These are phyloP conservation scores for Acipenser transmontanus DNA, from an alignment of 2,797 vertebrate species.

Conservation along the genomic window DNA sequence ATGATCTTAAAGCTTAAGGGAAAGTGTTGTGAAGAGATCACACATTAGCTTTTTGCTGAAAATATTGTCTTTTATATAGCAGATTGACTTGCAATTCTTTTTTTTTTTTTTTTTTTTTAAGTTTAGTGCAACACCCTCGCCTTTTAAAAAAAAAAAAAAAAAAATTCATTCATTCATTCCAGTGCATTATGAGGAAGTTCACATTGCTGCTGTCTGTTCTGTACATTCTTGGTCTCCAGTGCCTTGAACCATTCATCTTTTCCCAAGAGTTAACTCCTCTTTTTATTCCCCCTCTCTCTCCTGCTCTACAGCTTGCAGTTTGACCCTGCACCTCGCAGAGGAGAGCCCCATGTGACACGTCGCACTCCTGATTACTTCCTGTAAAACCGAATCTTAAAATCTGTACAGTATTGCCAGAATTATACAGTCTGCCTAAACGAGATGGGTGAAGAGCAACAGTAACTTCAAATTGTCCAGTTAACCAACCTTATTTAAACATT, in stretches of 20 bases:
- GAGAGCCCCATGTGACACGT: conserved; percentile 91
- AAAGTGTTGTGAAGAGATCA: too few species aligned
- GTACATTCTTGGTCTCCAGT: too few species aligned
- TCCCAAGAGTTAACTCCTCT: not conserved
- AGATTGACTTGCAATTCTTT: not conserved
- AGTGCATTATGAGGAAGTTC: too few species aligned
- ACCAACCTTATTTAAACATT: conserved; percentile 19
- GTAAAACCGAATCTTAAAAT: conserved; percentile 64
- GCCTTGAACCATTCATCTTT: too few species aligned
- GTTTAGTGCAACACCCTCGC: too few species aligned
- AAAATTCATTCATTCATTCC: too few species aligned
- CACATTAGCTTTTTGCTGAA: not conserved
- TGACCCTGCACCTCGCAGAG: conserved; percentile 90
- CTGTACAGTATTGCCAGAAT: conserved; percentile 59
- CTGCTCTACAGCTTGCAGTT: conserved; percentile 80
- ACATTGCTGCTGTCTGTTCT: too few species aligned
- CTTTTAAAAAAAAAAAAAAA: too few species aligned
- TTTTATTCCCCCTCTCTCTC: too few species aligned
- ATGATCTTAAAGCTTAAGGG: too few species aligned
- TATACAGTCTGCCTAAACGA: conserved; percentile 41
- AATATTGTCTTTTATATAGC: not conserved
- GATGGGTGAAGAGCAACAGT: conserved; percentile 63
- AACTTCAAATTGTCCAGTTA: conserved; percentile 58
- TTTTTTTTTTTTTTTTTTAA: not conserved
- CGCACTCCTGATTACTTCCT: conserved; percentile 97